phyloP scores from a whole-genome alignment of 2,888 invertebrate species.

The Lymantria monacha region DNA sequence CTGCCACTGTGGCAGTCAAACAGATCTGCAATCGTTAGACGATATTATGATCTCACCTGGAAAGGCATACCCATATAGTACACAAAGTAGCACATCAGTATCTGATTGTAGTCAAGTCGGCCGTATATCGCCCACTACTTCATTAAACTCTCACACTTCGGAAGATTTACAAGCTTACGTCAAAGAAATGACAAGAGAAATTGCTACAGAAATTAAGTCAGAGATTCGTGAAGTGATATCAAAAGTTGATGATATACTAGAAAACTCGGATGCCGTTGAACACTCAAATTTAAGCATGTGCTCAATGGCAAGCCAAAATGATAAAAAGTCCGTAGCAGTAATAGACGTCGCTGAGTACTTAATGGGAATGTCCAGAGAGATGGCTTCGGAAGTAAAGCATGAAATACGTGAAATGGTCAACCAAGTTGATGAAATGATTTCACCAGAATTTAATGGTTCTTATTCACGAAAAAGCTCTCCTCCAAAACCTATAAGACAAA shows the following conservation, averaged over 20 bases:
- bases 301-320: conserved; percentile 83
- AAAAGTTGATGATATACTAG: conserved; percentile 89
- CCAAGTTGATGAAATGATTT: conserved; percentile 87
- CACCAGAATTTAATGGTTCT: conserved; percentile 66
- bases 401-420: conserved; percentile 88
- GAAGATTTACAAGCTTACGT: conserved; percentile 89
- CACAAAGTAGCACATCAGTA: conserved; percentile 74
- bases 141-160: conserved; percentile 77
- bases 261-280: conserved; percentile 85
- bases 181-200: conserved; percentile 89
- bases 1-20: conserved; percentile 88
- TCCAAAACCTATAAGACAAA: conserved; percentile 64
- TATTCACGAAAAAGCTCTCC: conserved; percentile 72
- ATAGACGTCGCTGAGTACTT: conserved; percentile 89
- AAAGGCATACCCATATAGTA: conserved; percentile 69
- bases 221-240: conserved; percentile 91
- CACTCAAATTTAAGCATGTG: conserved; percentile 72
- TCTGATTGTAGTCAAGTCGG: conserved; percentile 82
- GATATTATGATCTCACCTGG: conserved; percentile 74
- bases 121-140: conserved; percentile 79
- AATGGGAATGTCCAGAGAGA: conserved; percentile 89
- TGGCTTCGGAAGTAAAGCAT: conserved; percentile 90
- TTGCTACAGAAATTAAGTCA: conserved; percentile 91
- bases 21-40: conserved; percentile 86
- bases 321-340: conserved; percentile 87